Evolutionary conservation across 30 jellyfish, hydroid and myxozoan species (phyloP), one percentile per base, ranked within the genome.

Genomic region (Nemopilema nomurai): DNA sequence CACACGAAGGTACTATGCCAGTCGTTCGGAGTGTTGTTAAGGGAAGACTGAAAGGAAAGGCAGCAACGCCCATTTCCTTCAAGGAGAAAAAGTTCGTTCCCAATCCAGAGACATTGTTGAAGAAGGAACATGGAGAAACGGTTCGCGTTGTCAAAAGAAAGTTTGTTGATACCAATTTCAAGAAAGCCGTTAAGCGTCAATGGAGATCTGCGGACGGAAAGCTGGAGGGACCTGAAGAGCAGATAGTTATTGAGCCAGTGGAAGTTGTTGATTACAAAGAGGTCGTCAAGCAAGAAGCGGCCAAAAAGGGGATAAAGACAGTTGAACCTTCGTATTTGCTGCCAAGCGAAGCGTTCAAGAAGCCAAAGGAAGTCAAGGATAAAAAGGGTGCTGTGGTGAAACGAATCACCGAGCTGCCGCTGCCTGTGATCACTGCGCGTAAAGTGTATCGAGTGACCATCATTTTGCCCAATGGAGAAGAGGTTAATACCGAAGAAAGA

Each of bases 351-450:
- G 80, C 32, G 1, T 86, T 32, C 67, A 17, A 88, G 18, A 85
- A 86, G 74, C 87, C 95, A 21, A 89, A 82, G 62, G 96, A 88
- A 28, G 28, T 88, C 22, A 83, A 80, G 62, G 98, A 93, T 75
- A 72, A 50, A 24, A 72, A 76, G 28, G 98, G 98, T 13, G 51
- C 4, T 33, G 84, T 88, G 9, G 65, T 67, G 18, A 93, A 90
- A 65, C 74, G 93, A 18, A 69, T 69, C 31, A 65, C 67, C 13
- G 67, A 33, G 24, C 77, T 76, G 27, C 96, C 95, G 4, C 84
- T 89, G 69, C 94, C 91, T 25, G 98, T 93, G 9, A 53, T 78
- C 29, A 93, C 98, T 19, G 90, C 90, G 25, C 70, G 98, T 26
- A 85, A 89, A 89, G 90, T 93, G 17, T 87, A 93, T 49, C 77